A percentile compares a stretch with the other conserved stretches of the same genome.
Evolutionary conservation across 1,140 invertebrate genomes (phyloP).

Genomic region (Catajapyx aquilonaris): DNA sequence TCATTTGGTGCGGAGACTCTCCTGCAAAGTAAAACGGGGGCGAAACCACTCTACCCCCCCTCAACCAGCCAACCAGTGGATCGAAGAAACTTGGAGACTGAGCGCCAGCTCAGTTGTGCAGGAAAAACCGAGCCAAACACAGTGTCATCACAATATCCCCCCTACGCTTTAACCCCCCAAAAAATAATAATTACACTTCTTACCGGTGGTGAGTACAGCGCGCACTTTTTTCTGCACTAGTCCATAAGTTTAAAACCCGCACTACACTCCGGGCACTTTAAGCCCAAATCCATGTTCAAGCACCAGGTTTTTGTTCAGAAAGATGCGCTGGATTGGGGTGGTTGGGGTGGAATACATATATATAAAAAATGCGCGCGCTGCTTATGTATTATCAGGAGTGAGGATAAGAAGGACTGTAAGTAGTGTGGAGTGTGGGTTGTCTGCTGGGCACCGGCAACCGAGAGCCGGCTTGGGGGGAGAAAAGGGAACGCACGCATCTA

Average conservation of each 20-base stretch:
- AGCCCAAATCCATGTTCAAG: too few species aligned
- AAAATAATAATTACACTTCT: too few species aligned
- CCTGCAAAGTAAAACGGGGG: neutral
- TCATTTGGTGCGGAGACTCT: neutral
- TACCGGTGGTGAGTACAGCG: too few species aligned
- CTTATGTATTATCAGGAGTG: neutral
- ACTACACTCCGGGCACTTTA: too few species aligned
- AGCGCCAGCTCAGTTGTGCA: neutral
- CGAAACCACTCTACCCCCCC: neutral
- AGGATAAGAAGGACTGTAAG: neutral
- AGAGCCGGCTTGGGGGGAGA: neutral
- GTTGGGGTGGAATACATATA: too few species aligned
- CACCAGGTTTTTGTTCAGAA: too few species aligned
- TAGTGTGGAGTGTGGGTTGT: neutral
- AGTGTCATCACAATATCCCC: neutral
- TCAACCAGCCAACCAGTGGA: neutral
- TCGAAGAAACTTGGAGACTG: neutral
- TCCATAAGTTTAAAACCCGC: too few species aligned
- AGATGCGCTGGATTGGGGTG: too few species aligned
- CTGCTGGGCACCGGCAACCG: neutral
- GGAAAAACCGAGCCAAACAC: neutral
- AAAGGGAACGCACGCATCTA: neutral
- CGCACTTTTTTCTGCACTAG: too few species aligned
- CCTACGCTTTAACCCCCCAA: too few species aligned
- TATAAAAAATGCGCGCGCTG: neutral